phyloP scores from a whole-genome alignment of 1,140 invertebrate species.

The Cotesia glomerata region DNA sequence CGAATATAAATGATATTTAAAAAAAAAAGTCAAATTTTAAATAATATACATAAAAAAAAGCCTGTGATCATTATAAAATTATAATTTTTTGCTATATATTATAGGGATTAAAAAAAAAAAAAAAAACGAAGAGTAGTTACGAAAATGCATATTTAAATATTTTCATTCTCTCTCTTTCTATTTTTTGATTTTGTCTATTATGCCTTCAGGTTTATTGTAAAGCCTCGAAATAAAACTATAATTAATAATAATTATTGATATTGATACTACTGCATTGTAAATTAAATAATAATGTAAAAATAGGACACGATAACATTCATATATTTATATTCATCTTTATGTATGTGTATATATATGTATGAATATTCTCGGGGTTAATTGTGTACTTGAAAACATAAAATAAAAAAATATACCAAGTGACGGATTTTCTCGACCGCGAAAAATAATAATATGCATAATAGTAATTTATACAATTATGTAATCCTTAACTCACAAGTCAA shows the following conservation, averaged over 20 bases:
- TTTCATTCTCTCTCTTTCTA: slow-evolving; percentile 12
- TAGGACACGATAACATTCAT: slow-evolving; percentile 5
- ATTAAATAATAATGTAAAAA: neutral
- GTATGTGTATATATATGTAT: neutral
- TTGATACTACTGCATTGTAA: neutral
- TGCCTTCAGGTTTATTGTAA: neutral
- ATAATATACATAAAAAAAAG: slow-evolving; percentile 30
- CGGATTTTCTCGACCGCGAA: slow-evolving; percentile 12
- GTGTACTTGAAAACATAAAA: neutral
- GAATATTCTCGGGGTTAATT: slow-evolving; percentile 19
- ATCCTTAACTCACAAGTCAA: slow-evolving; percentile 38
- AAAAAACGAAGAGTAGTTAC: slow-evolving; percentile 20
- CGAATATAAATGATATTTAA: neutral
- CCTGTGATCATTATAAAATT: slow-evolving; percentile 40
- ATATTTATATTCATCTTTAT: neutral
- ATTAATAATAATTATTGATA: neutral
- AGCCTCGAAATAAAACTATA: neutral
- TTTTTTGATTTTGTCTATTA: slow-evolving; percentile 7
- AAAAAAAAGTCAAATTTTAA: slow-evolving; percentile 3
- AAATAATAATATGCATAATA: slow-evolving; percentile 33
- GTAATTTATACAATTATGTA: slow-evolving; percentile 35
- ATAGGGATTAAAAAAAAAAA: slow-evolving; percentile 11
- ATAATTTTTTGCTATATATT: slow-evolving; percentile 38
- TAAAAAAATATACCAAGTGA: neutral
- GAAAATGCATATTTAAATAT: slow-evolving; percentile 11